A percentile compares a stretch with the other conserved stretches of the same genome.
Conservation (phyloP, 2,888 invertebrate species). For the Athetis lepigone region DNA sequence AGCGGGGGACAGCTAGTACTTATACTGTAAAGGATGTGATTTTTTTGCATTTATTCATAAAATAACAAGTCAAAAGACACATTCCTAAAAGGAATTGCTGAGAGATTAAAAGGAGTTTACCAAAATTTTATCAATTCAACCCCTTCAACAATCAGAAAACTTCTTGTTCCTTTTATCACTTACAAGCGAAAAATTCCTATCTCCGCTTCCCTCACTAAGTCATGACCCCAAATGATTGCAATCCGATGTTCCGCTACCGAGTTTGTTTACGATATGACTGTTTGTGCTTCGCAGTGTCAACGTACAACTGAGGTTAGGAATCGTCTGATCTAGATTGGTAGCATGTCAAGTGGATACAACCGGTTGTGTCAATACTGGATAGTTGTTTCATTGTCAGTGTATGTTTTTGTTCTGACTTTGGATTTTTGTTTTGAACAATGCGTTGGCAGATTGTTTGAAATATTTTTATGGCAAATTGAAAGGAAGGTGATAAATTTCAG, state of each 20-base stretch:
- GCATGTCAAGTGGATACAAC: conserved; percentile 44
- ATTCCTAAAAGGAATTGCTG: too few species aligned
- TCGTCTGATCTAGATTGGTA: conserved; percentile 53
- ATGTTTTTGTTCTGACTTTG: background rate
- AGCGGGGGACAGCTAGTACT: too few species aligned
- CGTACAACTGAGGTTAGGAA: conserved; percentile 58
- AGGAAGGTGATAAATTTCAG: too few species aligned
- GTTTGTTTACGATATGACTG: conserved; percentile 74
- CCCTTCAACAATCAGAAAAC: too few species aligned
- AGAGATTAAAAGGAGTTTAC: too few species aligned
- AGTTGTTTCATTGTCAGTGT: conserved; percentile 7
- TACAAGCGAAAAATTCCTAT: background rate
- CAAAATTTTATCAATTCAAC: too few species aligned
- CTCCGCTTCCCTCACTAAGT: conserved; percentile 31
- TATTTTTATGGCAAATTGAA: too few species aligned
- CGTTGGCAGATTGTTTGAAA: too few species aligned
- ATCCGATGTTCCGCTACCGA: conserved; percentile 67
- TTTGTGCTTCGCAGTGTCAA: conserved; percentile 67
- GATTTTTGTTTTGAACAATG: background rate
- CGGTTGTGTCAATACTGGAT: background rate
- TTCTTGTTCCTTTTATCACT: background rate
- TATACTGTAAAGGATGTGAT: too few species aligned
- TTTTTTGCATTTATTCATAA: too few species aligned
- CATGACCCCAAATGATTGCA: conserved; percentile 66
- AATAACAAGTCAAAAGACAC: too few species aligned